Percentiles rank a stretch among this genome's conserved stretches.
Conservation (phyloP, 2,797 vertebrate species). For the Cryptoprocta ferox region DNA sequence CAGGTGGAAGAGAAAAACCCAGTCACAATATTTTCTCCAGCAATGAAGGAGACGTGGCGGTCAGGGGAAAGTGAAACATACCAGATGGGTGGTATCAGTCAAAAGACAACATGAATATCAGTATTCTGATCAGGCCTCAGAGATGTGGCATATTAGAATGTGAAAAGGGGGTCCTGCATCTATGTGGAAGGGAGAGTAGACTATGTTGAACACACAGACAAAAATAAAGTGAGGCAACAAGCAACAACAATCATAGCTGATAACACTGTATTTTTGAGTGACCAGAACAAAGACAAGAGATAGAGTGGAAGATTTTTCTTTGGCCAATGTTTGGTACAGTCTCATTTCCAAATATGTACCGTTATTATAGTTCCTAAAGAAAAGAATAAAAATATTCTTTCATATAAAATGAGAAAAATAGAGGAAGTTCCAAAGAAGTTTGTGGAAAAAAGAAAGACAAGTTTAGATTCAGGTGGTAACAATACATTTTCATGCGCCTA, state of each 20-base stretch:
- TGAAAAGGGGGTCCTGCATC: not conserved
- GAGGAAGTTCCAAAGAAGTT: not conserved
- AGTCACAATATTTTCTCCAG: slow-evolving; percentile 97
- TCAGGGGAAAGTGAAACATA: slow-evolving; percentile 83
- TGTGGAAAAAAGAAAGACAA: not conserved
- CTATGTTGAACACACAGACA: not conserved
- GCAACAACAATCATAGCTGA: not conserved
- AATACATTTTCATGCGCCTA: not conserved
- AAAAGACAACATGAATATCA: not conserved
- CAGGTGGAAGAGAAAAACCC: slow-evolving; percentile 96
- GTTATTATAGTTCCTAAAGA: not conserved
- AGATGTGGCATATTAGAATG: not conserved
- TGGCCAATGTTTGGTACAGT: not conserved
- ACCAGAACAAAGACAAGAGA: not conserved
- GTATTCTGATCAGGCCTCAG: not conserved
- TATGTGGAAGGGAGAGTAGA: not conserved
- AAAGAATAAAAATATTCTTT: not conserved
- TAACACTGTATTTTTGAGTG: not conserved
- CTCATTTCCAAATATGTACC: not conserved
- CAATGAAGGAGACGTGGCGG: slow-evolving; percentile 89
- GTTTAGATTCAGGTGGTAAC: not conserved
- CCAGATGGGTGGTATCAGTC: slow-evolving; percentile 85
- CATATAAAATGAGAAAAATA: not conserved
- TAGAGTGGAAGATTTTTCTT: not conserved
- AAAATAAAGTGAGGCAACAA: not conserved